A percentile compares a stretch with the other conserved stretches of the same genome.
phyloP scores from a whole-genome alignment of 1,140 invertebrate genomes.

The Hypothenemus hampei region DNA sequence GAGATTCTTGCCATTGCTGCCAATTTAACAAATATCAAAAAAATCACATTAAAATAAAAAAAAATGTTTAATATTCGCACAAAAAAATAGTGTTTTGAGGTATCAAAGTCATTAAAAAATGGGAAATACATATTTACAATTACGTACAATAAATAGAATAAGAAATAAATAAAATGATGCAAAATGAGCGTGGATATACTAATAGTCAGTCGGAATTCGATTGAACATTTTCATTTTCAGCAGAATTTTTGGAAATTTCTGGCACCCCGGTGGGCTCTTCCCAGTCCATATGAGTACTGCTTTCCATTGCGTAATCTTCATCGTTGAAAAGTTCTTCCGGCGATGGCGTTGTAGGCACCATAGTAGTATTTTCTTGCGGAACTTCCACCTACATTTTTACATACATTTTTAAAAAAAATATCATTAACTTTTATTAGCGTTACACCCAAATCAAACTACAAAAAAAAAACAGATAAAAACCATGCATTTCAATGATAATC shows the following conservation, averaged over 20 bases:
- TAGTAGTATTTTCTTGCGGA: conserved; percentile 26
- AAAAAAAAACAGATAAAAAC: neutral
- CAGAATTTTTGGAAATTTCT: conserved; percentile 31
- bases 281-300: conserved; percentile 38
- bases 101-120: too few relatives aligned
- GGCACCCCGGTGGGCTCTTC: conserved; percentile 37
- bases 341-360: conserved; percentile 24
- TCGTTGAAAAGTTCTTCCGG: conserved; percentile 33
- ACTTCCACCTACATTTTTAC: conserved; percentile 19
- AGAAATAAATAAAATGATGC: conserved; percentile 42
- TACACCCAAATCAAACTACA: conserved; percentile 18
- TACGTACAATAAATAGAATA: conserved; percentile 44
- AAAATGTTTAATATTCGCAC: too few relatives aligned
- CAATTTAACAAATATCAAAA: too few relatives aligned
- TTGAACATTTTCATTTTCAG: conserved; percentile 27
- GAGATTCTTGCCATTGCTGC: too few relatives aligned
- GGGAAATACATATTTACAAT: conserved; percentile 26
- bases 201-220: conserved; percentile 38
- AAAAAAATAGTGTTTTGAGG: conserved; percentile 25
- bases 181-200: conserved; percentile 17
- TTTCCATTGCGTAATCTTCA: conserved; percentile 38
- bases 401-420: neutral
- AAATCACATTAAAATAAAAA: too few relatives aligned
- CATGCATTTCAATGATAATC: conserved; percentile 18
- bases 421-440: too few relatives aligned